Evolutionary conservation across 1,140 invertebrate species (phyloP).

Genomic region (Drosophila mayri): DNA sequence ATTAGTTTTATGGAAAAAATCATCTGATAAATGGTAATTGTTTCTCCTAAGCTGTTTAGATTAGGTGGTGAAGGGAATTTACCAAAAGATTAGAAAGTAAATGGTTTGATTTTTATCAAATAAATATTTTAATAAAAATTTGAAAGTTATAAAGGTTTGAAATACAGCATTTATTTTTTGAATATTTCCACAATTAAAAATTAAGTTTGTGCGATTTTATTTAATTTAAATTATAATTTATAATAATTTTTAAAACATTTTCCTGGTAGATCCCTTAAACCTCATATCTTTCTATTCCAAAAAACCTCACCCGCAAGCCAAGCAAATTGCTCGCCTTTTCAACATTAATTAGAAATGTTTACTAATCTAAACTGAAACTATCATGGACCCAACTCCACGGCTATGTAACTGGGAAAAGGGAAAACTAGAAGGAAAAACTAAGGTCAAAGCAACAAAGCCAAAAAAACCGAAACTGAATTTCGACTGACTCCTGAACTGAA

Average conservation of each 20-base stretch:
- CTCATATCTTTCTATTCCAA: background rate
- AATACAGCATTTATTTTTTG: too few species aligned
- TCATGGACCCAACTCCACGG: conserved; percentile 19
- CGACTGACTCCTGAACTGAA: conserved; percentile 35
- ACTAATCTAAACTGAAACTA: conserved; percentile 48
- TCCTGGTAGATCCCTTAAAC: background rate
- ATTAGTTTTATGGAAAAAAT: background rate
- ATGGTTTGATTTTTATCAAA: background rate
- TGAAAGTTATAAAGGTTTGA: background rate
- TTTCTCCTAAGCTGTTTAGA: background rate
- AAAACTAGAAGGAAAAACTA: conserved; percentile 25
- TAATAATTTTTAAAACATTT: background rate
- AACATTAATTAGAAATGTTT: conserved; percentile 72
- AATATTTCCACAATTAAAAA: background rate
- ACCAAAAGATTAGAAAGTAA: background rate
- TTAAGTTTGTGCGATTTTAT: too few species aligned
- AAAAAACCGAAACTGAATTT: conserved; percentile 33
- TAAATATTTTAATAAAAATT: background rate
- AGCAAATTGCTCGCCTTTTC: conserved; percentile 36
- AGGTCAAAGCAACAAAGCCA: conserved; percentile 60
- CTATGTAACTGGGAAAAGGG: conserved; percentile 11
- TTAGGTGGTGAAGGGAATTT: background rate
- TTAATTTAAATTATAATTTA: too few species aligned
- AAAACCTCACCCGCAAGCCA: conserved; percentile 1
- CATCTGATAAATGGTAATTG: background rate